Conservation (phyloP, 2,797 vertebrate genomes). For the Rhyacichthys aspro region DNA sequence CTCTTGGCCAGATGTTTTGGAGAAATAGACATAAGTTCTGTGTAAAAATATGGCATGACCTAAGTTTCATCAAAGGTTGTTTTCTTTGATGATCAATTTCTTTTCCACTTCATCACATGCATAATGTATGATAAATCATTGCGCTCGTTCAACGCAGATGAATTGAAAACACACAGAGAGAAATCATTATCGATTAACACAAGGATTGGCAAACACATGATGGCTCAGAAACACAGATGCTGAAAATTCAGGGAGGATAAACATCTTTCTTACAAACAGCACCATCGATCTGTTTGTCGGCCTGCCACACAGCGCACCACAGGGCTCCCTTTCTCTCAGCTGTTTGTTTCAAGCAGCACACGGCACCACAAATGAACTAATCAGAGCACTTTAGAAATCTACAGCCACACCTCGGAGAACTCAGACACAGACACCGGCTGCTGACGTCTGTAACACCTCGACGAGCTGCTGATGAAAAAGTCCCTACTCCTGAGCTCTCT, state of each 20-base stretch:
- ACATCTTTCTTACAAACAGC: conserved; percentile 17
- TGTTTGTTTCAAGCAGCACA: conserved; percentile 21
- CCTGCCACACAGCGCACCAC: conserved; percentile 6
- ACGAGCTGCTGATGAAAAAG: conserved; percentile 40
- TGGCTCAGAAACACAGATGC: conserved; percentile 8
- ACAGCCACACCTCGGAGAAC: conserved; percentile 30
- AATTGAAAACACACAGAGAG: neutral
- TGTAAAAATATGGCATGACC: too few relatives aligned
- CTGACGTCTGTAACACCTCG: conserved; percentile 45
- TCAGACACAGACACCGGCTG: conserved; percentile 19
- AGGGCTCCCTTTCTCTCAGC: neutral
- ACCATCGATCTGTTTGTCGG: conserved; percentile 35
- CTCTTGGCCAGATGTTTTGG: too few relatives aligned
- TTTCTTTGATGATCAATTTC: neutral
- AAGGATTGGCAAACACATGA: neutral
- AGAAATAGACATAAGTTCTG: too few relatives aligned
- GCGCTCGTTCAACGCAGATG: neutral
- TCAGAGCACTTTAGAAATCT: conserved; percentile 20
- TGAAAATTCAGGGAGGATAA: conserved; percentile 12
- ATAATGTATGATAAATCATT: too few relatives aligned
- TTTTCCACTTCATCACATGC: neutral
- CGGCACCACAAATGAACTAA: conserved; percentile 30
- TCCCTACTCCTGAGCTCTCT: conserved; percentile 29
- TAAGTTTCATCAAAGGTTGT: too few relatives aligned
- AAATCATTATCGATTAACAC: neutral